These are phyloP conservation scores for Benthosema pterotum DNA, from an alignment of 2,797 vertebrate species.

Conservation along the genomic window DNA sequence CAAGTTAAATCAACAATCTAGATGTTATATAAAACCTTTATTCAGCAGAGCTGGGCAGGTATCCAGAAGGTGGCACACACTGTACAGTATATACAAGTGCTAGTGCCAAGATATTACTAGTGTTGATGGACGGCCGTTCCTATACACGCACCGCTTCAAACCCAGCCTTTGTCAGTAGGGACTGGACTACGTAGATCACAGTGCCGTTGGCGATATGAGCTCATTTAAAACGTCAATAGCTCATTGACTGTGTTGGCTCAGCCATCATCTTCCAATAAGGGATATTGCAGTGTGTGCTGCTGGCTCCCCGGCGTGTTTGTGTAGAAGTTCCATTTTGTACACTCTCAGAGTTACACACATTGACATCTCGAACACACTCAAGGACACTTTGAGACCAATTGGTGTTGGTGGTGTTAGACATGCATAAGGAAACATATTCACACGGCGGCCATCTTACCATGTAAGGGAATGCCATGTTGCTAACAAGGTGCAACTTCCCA, in stretches of 20 bases:
- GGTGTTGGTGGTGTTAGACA: too few species aligned
- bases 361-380: too few species aligned
- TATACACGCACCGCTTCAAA: slow-evolving; percentile 41
- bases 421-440: too few species aligned
- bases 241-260: slow-evolving; percentile 29
- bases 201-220: slow-evolving; percentile 31
- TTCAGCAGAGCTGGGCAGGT: slow-evolving; percentile 16
- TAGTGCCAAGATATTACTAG: too few species aligned
- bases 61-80: slow-evolving; percentile 31
- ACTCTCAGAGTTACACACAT: too few species aligned
- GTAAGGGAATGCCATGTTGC: too few species aligned
- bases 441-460: too few species aligned
- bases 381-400: too few species aligned
- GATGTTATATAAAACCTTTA: neutral
- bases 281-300: neutral
- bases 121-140: slow-evolving; percentile 61
- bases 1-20: too few species aligned
- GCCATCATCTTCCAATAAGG: slow-evolving; percentile 34
- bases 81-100: too few species aligned
- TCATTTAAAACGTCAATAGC: slow-evolving; percentile 54
- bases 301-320: neutral
- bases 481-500: too few species aligned
- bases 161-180: slow-evolving; percentile 29
- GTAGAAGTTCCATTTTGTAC: too few species aligned
- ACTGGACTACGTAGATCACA: slow-evolving; percentile 41